phyloP scores from a whole-genome alignment of 2,888 invertebrate genomes.

The Thymelicus acteon region DNA sequence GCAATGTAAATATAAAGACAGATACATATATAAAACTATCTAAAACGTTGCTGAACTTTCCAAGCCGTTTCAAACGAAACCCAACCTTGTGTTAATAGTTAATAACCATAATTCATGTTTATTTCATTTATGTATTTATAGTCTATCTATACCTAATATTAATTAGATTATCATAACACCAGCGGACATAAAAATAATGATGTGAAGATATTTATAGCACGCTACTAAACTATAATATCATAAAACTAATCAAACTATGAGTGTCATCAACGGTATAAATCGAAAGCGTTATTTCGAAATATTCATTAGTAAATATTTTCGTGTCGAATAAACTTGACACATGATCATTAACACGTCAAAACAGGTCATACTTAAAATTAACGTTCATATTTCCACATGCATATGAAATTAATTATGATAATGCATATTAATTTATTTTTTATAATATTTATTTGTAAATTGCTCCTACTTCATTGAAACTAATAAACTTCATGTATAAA shows the following conservation, averaged over 20 bases:
- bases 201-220: conserved; percentile 32
- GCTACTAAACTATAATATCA: conserved; percentile 33
- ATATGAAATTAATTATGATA: conserved; percentile 60
- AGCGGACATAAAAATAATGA: conserved; percentile 33
- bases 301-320: conserved; percentile 48
- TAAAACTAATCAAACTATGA: conserved; percentile 37
- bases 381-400: conserved; percentile 56
- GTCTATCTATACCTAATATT: conserved; percentile 3
- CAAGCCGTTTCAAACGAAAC: neutral
- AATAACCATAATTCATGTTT: neutral
- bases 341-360: conserved; percentile 59
- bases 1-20: too few relatives aligned
- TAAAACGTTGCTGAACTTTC: neutral
- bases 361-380: conserved; percentile 61
- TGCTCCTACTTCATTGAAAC: conserved; percentile 47
- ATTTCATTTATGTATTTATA: conserved; percentile 7
- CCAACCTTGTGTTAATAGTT: neutral
- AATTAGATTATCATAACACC: conserved; percentile 20
- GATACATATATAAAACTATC: too few relatives aligned
- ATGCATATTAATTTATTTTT: conserved; percentile 52
- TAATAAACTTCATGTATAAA: conserved; percentile 58
- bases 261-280: conserved; percentile 25
- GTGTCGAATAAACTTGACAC: conserved; percentile 44
- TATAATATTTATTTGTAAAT: conserved; percentile 51
- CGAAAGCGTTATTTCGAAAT: conserved; percentile 46